Evolutionary conservation across 2,797 vertebrate genomes (phyloP).

Genomic region (Gadopsis marmoratus): DNA sequence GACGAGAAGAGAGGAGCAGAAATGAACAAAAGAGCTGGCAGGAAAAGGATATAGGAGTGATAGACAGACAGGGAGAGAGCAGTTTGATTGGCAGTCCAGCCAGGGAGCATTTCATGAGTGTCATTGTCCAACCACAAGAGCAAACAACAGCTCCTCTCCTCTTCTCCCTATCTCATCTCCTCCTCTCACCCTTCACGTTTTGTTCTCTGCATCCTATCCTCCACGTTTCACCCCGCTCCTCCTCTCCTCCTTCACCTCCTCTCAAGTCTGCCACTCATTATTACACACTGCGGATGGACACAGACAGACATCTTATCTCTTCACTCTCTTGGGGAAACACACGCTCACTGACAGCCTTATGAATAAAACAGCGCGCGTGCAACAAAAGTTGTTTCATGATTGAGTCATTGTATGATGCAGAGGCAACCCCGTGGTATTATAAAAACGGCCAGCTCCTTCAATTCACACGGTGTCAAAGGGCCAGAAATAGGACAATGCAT

Average conservation of each 20-base stretch:
- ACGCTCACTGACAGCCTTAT: slow-evolving; percentile 19
- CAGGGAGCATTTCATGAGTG: slow-evolving; percentile 58
- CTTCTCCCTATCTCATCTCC: slow-evolving; percentile 12
- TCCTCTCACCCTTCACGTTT: slow-evolving; percentile 41
- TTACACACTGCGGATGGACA: slow-evolving; percentile 31
- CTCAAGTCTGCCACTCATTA: slow-evolving; percentile 39
- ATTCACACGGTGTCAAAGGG: slow-evolving; percentile 51
- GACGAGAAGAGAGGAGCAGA: slow-evolving; percentile 36
- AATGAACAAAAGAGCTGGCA: slow-evolving; percentile 32
- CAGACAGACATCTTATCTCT: slow-evolving; percentile 21
- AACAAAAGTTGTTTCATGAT: slow-evolving; percentile 53
- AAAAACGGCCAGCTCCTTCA: slow-evolving; percentile 19
- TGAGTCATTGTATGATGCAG: slow-evolving; percentile 27
- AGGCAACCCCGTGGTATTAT: neutral
- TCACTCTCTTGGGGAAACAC: slow-evolving; percentile 12
- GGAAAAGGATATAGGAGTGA: slow-evolving; percentile 28
- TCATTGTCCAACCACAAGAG: slow-evolving; percentile 62
- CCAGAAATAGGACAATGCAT: slow-evolving; percentile 45
- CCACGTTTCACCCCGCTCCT: neutral
- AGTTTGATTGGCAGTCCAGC: slow-evolving; percentile 67
- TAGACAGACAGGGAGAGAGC: slow-evolving; percentile 14
- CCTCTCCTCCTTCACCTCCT: slow-evolving; percentile 16
- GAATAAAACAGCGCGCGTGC: slow-evolving; percentile 61
- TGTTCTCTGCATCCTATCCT: slow-evolving; percentile 27
- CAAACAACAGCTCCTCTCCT: slow-evolving; percentile 57